A percentile compares a stretch with the other conserved stretches of the same genome.
Conservation (phyloP, 1,140 invertebrate species). For the Drosophila paulistorum region DNA sequence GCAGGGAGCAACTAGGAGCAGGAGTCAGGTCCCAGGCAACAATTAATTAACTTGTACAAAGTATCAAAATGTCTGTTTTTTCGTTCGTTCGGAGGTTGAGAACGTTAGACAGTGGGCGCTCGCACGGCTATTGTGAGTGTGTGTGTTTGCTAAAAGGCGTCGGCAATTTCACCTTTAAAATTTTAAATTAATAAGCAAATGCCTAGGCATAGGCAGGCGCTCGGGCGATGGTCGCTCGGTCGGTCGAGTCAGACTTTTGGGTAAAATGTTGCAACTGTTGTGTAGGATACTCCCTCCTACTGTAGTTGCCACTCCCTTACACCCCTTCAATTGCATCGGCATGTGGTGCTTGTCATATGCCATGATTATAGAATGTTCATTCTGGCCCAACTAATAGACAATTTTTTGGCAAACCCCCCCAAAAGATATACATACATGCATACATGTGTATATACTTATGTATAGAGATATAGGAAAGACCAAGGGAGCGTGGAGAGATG, state of each 20-base stretch:
- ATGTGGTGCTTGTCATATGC: constrained; percentile 80
- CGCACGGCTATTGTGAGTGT: background rate
- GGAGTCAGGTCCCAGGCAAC: constrained; percentile 59
- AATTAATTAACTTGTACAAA: constrained; percentile 79
- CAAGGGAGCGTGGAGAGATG: constrained; percentile 29
- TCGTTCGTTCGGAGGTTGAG: constrained; percentile 35
- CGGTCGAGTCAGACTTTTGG: background rate
- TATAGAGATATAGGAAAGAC: constrained; percentile 49
- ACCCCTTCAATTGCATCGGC: constrained; percentile 67
- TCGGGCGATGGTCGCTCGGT: constrained; percentile 2
- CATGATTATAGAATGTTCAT: constrained; percentile 77
- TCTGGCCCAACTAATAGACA: constrained; percentile 77
- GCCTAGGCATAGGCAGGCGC: background rate
- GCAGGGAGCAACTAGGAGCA: background rate
- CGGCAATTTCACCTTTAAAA: constrained; percentile 61
- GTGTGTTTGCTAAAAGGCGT: constrained; percentile 6
- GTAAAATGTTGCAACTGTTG: background rate
- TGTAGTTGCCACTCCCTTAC: background rate
- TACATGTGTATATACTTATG: background rate
- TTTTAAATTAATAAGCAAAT: constrained; percentile 77
- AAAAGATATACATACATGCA: background rate
- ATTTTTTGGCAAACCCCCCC: constrained; percentile 71
- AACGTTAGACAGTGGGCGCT: background rate
- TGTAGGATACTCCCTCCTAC: background rate
- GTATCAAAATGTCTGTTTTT: constrained; percentile 70